These are phyloP conservation scores for Eupeodes latifasciatus DNA, from an alignment of 2,888 invertebrate genomes.

Conservation along the genomic window DNA sequence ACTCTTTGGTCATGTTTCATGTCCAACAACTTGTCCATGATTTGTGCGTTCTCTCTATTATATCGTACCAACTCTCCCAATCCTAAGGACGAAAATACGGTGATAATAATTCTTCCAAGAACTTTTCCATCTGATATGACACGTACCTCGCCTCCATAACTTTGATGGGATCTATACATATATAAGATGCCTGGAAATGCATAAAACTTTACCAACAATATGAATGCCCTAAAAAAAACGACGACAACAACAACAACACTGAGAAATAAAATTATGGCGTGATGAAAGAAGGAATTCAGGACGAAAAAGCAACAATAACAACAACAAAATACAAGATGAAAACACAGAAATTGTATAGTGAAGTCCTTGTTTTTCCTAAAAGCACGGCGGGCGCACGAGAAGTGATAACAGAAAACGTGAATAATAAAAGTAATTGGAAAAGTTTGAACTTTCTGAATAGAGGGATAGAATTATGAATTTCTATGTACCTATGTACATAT, in stretches of 20 bases:
- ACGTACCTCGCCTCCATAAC: slow-evolving; percentile 41
- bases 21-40: slow-evolving; percentile 62
- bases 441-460: slow-evolving; percentile 63
- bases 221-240: slow-evolving; percentile 41
- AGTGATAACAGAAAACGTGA: slow-evolving; percentile 72
- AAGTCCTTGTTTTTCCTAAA: slow-evolving; percentile 57
- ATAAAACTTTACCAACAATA: slow-evolving; percentile 61
- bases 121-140: slow-evolving; percentile 70
- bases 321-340: neutral
- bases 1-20: slow-evolving; percentile 41
- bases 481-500: slow-evolving; percentile 11
- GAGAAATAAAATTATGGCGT: slow-evolving; percentile 43
- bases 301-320: neutral
- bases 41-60: slow-evolving; percentile 43
- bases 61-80: too few relatives aligned
- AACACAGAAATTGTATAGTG: slow-evolving; percentile 36
- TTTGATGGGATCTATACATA: slow-evolving; percentile 26
- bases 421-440: slow-evolving; percentile 76
- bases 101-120: slow-evolving; percentile 54
- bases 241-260: too few relatives aligned
- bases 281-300: slow-evolving; percentile 36
- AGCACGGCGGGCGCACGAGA: slow-evolving; percentile 69
- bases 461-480: slow-evolving; percentile 61
- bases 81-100: slow-evolving; percentile 11
- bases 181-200: slow-evolving; percentile 43